Conservation (phyloP, 30 jellyfish, hydroid and myxozoan genomes). For the Cassiopea xamachana region DNA sequence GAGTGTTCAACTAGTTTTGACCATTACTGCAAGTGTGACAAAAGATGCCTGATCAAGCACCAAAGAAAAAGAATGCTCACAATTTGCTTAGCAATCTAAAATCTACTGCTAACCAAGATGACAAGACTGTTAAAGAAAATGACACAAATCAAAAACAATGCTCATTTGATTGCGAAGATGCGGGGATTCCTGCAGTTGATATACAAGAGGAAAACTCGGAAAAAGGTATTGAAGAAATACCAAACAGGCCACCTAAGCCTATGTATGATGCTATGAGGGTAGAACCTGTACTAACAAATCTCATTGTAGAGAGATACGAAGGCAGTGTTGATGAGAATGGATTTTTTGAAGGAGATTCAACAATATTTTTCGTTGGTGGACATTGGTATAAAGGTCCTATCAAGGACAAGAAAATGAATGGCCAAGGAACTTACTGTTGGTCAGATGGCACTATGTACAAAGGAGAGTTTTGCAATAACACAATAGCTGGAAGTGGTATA, state of each 20-base stretch:
- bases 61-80: slow-evolving; percentile 47
- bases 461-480: slow-evolving; percentile 82
- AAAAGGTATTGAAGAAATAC: slow-evolving; percentile 8
- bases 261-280: slow-evolving; percentile 78
- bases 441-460: slow-evolving; percentile 79
- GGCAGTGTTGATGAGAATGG: slow-evolving; percentile 81
- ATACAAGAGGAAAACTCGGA: neutral
- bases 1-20: too few relatives aligned
- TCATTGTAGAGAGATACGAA: slow-evolving; percentile 68
- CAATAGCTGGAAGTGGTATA: slow-evolving; percentile 82
- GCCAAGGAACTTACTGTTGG: slow-evolving; percentile 90
- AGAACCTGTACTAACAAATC: slow-evolving; percentile 75
- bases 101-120: slow-evolving; percentile 21
- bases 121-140: neutral
- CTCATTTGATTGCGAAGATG: slow-evolving; percentile 15
- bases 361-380: slow-evolving; percentile 70
- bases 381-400: slow-evolving; percentile 77
- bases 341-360: slow-evolving; percentile 57
- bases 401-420: slow-evolving; percentile 85
- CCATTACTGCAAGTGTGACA: too few relatives aligned
- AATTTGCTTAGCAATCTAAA: slow-evolving; percentile 28
- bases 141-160: slow-evolving; percentile 2
- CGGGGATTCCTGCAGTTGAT: neutral
- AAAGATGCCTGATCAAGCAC: slow-evolving; percentile 50
- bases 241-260: slow-evolving; percentile 19